These are phyloP conservation scores for Bettongia penicillata DNA, from an alignment of 2,113 vertebrate species.

Conservation along the genomic window DNA sequence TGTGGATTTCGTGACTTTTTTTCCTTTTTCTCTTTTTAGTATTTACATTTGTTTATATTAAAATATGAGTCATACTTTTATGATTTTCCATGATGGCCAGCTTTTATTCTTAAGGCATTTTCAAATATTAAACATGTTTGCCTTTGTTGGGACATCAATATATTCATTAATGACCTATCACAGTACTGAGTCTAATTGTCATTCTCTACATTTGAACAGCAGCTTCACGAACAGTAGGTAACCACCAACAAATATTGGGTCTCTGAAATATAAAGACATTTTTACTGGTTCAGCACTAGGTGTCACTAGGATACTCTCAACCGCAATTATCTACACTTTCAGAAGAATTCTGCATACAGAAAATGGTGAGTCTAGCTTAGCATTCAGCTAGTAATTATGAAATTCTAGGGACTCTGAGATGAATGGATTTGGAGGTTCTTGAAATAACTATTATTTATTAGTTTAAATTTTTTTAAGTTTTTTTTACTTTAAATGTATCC, in stretches of 20 bases:
- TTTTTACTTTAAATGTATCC: constrained; percentile 17
- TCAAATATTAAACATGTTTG: constrained; percentile 68
- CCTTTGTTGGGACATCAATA: constrained; percentile 73
- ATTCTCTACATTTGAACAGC: constrained; percentile 68
- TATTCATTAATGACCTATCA: constrained; percentile 67
- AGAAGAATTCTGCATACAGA: background rate
- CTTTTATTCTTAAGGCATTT: constrained; percentile 52
- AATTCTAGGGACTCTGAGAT: constrained; percentile 15
- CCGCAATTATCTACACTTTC: background rate
- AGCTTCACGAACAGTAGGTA: constrained; percentile 61
- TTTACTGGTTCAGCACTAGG: constrained; percentile 78
- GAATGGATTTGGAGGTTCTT: background rate
- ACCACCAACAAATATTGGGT: constrained; percentile 50
- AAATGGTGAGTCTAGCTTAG: background rate
- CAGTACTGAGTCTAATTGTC: constrained; percentile 62
- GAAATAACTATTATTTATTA: constrained; percentile 23
- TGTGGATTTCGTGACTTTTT: background rate
- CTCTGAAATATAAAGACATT: constrained; percentile 52
- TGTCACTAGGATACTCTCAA: constrained; percentile 83
- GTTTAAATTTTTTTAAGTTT: constrained; percentile 3
- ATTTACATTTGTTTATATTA: constrained; percentile 60
- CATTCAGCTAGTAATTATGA: background rate
- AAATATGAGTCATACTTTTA: constrained; percentile 62
- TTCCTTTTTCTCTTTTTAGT: constrained; percentile 5
- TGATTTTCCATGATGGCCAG: constrained; percentile 34